Conservation (phyloP, 23 tunicate genomes). For the Styela clava region DNA sequence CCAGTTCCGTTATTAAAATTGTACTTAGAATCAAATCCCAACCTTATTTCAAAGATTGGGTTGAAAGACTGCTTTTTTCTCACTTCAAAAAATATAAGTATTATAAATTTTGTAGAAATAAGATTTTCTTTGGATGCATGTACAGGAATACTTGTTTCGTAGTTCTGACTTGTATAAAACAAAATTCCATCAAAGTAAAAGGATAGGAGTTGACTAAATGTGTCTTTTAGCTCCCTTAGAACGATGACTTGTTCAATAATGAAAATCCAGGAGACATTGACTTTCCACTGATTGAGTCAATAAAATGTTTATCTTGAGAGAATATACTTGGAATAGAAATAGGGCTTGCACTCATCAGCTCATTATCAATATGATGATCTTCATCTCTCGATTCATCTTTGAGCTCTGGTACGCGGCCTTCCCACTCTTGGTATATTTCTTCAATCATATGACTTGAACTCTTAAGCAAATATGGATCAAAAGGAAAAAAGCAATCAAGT, state of each 20-base stretch:
- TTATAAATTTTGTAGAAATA: too few species aligned
- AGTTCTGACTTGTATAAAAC: too few species aligned
- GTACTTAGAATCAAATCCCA: too few species aligned
- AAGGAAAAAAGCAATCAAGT: conserved; percentile 79
- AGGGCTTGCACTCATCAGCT: neutral
- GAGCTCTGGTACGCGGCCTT: conserved; percentile 22
- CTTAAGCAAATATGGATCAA: conserved; percentile 78
- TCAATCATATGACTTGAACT: conserved; percentile 31
- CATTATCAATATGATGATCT: neutral
- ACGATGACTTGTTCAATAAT: neutral
- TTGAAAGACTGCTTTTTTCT: too few species aligned
- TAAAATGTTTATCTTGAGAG: neutral
- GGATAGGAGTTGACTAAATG: too few species aligned
- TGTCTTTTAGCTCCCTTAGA: too few species aligned
- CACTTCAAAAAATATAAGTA: too few species aligned
- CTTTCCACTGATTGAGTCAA: neutral
- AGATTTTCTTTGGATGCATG: too few species aligned
- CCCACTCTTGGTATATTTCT: conserved; percentile 36
- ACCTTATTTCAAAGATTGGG: too few species aligned
- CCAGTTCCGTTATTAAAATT: too few species aligned
- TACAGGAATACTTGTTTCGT: too few species aligned
- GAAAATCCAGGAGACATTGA: conserved; percentile 20
- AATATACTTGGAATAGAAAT: conserved; percentile 1
- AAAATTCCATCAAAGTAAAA: too few species aligned
- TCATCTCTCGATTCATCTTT: conserved; percentile 1